Percentiles rank a stretch among this genome's conserved stretches.
Conservation (phyloP, 1,140 invertebrate species). For the Hormaphis cornu region DNA sequence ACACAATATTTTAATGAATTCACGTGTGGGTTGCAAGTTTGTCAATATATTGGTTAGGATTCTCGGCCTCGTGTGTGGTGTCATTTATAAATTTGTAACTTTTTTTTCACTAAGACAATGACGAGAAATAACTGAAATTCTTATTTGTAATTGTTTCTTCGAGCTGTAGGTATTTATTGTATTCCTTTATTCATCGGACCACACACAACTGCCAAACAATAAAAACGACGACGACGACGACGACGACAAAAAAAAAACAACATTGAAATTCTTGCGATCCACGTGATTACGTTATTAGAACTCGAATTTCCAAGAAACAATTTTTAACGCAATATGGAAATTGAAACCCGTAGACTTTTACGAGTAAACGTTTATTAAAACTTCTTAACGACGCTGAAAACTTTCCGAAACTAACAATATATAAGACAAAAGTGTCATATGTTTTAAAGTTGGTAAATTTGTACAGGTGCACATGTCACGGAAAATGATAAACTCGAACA, state of each 20-base stretch:
- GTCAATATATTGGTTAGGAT: too few species aligned
- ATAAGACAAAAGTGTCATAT: conserved; percentile 19
- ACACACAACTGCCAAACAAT: neutral
- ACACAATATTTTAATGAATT: too few species aligned
- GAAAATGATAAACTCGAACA: conserved; percentile 5
- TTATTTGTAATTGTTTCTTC: neutral
- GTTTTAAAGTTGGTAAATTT: conserved; percentile 15
- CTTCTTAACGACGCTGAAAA: conserved; percentile 16
- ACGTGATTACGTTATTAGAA: neutral
- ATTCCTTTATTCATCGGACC: neutral
- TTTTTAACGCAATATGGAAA: conserved; percentile 11
- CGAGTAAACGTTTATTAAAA: conserved; percentile 27
- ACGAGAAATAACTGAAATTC: too few species aligned
- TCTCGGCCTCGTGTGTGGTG: too few species aligned
- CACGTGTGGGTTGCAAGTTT: too few species aligned
- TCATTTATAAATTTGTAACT: too few species aligned
- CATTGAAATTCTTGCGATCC: neutral
- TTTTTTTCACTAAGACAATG: too few species aligned
- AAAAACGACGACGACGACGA: neutral
- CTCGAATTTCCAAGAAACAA: neutral
- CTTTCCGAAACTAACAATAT: conserved; percentile 16
- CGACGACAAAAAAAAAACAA: neutral
- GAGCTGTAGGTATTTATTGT: neutral
- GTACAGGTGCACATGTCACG: conserved; percentile 1
- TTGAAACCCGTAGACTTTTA: conserved; percentile 24